Evolutionary conservation across 2,888 invertebrate species (phyloP), one percentile per base, ranked within the genome.

Genomic region (Brachypterus glaber): DNA sequence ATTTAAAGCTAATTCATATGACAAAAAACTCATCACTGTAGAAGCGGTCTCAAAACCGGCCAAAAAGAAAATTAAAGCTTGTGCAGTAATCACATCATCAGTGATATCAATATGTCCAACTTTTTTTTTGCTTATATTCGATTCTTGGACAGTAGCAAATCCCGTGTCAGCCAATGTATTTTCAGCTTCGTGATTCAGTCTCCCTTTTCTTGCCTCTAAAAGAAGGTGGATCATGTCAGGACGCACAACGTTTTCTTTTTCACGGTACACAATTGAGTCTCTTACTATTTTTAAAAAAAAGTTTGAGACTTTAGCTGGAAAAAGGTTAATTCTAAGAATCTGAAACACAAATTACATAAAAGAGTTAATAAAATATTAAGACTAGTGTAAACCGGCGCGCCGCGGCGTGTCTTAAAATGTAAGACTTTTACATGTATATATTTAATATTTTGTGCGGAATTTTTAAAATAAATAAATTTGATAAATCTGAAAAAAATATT

Each of bases 151-250:
- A 9, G 55, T 51, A n/a, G 58, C 52, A 41, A 58, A 57, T 13
- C 57, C 56, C 32, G 52, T 36, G 35, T 47, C 44, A 21, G 35
- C 40, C 3, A 37, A 17, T 2, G 40, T 14, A 27, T 41, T 18
- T 3, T 39, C 33, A 18, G 46, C 41, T 17, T 54, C 54, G 8
- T 49, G 36, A 14, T 41, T 46, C 5, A 48, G 35, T 2, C 32
- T 21, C 8, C 67, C 70, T 54, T 68, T 69, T 39, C 66, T 68
- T 5, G 73, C 69, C 51, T 74, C 70, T 64, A 75, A 64, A 1
- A 76, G 57, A 5, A 75, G 47, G 35, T 76, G 68, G 14, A 76
- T 70, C 70, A 76, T 72, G 36, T 60, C 60, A 3, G 52, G 56
- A 17, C 61, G 46, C 2, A 53, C 33, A 11, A 57, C 50, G 7